Percentiles rank a stretch among this genome's conserved stretches.
Conservation (phyloP, 2,888 invertebrate species). For the Rhopalosiphum nymphaeae region DNA sequence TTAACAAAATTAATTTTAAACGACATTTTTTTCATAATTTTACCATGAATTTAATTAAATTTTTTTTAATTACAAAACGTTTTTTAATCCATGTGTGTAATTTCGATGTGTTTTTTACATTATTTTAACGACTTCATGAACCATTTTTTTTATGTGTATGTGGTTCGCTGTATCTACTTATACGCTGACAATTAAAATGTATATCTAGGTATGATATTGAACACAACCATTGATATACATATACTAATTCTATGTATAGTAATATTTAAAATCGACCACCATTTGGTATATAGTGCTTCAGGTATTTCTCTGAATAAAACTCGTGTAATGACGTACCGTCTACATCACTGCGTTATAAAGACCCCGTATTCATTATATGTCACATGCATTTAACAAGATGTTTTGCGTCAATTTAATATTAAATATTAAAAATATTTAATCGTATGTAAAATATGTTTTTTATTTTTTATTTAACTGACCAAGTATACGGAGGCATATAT, state of each 20-base stretch:
- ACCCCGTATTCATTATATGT: neutral
- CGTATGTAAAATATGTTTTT: neutral
- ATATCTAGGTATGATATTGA: neutral
- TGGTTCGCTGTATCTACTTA: neutral
- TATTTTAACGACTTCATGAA: neutral
- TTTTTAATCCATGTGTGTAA: neutral
- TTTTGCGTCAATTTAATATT: neutral
- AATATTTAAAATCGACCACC: neutral
- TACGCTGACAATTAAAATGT: neutral
- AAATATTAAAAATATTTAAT: neutral
- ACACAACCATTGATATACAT: neutral
- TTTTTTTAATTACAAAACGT: constrained; percentile 3
- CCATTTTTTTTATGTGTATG: neutral
- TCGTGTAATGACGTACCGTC: neutral
- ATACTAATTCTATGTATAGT: neutral
- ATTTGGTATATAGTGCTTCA: neutral
- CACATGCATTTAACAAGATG: neutral
- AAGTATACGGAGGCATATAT: neutral
- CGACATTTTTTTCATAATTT: neutral
- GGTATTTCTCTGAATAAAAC: neutral
- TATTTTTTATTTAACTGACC: neutral
- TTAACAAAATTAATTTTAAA: neutral
- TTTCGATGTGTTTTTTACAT: neutral
- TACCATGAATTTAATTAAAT: neutral
- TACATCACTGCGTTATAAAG: neutral